phyloP scores from a whole-genome alignment of 2,888 invertebrate species.

The Coenonympha glycerion region DNA sequence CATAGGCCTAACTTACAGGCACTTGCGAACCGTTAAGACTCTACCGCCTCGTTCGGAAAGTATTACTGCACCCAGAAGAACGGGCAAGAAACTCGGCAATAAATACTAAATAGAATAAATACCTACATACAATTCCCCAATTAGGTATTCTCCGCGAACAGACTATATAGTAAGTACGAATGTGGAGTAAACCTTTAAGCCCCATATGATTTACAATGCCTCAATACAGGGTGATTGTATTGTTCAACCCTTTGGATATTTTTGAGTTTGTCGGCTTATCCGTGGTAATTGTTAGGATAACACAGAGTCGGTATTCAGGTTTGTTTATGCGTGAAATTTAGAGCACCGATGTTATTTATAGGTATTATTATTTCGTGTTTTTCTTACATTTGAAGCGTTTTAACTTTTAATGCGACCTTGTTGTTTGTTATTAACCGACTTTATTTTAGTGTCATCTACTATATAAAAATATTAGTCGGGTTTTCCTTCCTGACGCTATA shows the following conservation, averaged over 20 bases:
- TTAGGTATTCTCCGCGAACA: too few relatives aligned
- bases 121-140: too few relatives aligned
- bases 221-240: constrained; percentile 28
- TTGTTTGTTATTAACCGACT: too few relatives aligned
- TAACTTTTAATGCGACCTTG: not conserved
- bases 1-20: too few relatives aligned
- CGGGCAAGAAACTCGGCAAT: too few relatives aligned
- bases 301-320: constrained; percentile 29
- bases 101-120: too few relatives aligned
- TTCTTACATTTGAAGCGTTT: not conserved
- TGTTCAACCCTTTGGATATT: constrained; percentile 33
- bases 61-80: too few relatives aligned
- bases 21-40: too few relatives aligned
- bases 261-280: constrained; percentile 31
- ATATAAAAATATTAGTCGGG: too few relatives aligned
- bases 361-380: not conserved
- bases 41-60: too few relatives aligned
- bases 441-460: too few relatives aligned
- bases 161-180: not conserved
- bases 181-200: constrained; percentile 12
- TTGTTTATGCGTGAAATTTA: constrained; percentile 23
- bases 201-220: constrained; percentile 20
- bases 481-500: too few relatives aligned
- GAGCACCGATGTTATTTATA: constrained; percentile 10
- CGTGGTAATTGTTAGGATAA: constrained; percentile 39